Conservation (phyloP, 2,797 vertebrate species). For the Xerus rutilus region DNA sequence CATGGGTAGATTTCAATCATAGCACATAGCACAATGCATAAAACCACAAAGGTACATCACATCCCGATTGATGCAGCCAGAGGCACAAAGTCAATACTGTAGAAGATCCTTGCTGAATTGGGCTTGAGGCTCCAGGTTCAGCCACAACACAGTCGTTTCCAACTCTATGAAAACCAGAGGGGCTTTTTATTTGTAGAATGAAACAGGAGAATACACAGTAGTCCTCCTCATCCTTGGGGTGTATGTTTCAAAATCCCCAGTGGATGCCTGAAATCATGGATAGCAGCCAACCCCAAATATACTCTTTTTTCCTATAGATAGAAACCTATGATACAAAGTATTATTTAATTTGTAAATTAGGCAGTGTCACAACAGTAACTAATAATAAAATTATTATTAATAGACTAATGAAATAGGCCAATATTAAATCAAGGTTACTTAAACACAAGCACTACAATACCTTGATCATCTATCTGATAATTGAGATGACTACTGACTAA, state of each 20-base stretch:
- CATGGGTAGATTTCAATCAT: background rate
- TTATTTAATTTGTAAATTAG: background rate
- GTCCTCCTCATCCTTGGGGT: background rate
- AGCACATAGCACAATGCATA: background rate
- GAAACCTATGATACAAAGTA: background rate
- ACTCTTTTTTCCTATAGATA: background rate
- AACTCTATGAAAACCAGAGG: background rate
- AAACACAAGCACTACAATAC: background rate
- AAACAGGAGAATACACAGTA: too few species aligned
- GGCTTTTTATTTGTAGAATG: background rate
- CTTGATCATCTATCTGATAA: background rate
- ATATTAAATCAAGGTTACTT: background rate
- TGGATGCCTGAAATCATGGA: background rate
- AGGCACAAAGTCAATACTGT: accelerated
- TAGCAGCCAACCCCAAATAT: background rate
- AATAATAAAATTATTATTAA: background rate
- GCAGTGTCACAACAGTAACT: background rate
- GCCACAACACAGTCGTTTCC: background rate
- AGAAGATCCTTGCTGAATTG: accelerated
- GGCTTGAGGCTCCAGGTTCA: background rate
- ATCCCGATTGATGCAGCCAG: background rate
- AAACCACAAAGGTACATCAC: background rate
- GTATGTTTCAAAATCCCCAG: background rate
- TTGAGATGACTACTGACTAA: background rate
- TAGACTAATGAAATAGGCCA: background rate